A percentile compares a stretch with the other conserved stretches of the same genome.
Evolutionary conservation across 1,140 invertebrate species (phyloP).

Genomic region (Drosophila equinoxialis): DNA sequence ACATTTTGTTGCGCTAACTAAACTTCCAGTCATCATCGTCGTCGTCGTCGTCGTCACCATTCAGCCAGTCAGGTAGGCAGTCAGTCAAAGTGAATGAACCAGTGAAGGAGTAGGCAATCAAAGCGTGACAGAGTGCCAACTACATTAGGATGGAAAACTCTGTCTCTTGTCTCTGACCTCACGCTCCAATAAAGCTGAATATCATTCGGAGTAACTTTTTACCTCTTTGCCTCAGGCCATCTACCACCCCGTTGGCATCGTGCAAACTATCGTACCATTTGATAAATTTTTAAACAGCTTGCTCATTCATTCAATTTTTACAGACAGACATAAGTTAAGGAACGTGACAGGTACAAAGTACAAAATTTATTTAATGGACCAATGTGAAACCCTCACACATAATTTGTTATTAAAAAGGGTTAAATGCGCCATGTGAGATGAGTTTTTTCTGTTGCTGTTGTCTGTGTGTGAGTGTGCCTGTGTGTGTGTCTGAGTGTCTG

Average conservation of each 20-base stretch:
- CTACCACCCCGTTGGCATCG: neutral
- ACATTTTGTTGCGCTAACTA: constrained; percentile 17
- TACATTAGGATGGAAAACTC: constrained; percentile 15
- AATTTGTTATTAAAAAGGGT: constrained; percentile 56
- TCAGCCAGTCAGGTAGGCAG: constrained; percentile 7
- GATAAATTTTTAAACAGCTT: constrained; percentile 58
- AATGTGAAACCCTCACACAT: constrained; percentile 16
- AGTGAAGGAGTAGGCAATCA: constrained; percentile 45
- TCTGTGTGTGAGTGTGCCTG: neutral
- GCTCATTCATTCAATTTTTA: constrained; percentile 20
- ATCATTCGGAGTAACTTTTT: neutral
- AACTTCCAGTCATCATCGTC: constrained; percentile 26
- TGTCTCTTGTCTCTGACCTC: constrained; percentile 33
- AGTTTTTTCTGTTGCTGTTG: neutral
- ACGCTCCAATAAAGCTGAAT: constrained; percentile 36
- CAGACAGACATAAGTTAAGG: constrained; percentile 38
- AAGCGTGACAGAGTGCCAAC: constrained; percentile 55
- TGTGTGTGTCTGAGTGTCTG: neutral
- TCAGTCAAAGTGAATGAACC: constrained; percentile 8
- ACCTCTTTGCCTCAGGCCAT: neutral
- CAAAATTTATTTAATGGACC: constrained; percentile 27
- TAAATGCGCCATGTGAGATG: constrained; percentile 18
- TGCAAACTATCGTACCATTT: constrained; percentile 22
- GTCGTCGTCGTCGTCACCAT: constrained; percentile 1
- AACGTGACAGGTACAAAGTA: constrained; percentile 31